Evolutionary conservation across 2,113 vertebrate genomes (phyloP).

Genomic region (Melanerpes aurifrons): DNA sequence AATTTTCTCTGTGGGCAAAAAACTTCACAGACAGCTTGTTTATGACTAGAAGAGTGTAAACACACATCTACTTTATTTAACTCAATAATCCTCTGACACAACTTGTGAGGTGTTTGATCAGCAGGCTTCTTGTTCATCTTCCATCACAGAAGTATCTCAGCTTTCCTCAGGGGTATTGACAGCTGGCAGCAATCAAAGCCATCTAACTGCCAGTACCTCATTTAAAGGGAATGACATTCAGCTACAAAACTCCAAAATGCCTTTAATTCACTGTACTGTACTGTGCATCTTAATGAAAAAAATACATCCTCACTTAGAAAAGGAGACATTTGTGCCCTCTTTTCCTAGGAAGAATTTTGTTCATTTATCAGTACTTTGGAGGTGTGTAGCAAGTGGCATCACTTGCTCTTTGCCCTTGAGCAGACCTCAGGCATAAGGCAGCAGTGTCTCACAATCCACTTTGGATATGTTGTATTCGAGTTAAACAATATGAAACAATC

Average conservation of each 20-base stretch:
- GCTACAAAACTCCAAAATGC: slow-evolving; percentile 30
- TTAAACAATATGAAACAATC: background rate
- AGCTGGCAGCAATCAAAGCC: slow-evolving; percentile 62
- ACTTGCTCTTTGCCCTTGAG: background rate
- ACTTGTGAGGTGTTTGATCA: slow-evolving; percentile 40
- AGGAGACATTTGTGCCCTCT: background rate
- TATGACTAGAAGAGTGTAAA: slow-evolving; percentile 47
- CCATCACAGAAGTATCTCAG: background rate
- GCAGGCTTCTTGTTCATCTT: slow-evolving; percentile 44
- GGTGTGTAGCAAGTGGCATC: background rate
- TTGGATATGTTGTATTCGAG: background rate
- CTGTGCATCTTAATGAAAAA: background rate
- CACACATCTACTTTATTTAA: slow-evolving; percentile 58
- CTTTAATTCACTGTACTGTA: slow-evolving; percentile 22
- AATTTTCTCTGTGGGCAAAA: background rate
- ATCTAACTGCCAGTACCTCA: slow-evolving; percentile 30
- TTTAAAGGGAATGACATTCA: slow-evolving; percentile 49
- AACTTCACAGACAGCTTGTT: slow-evolving; percentile 30
- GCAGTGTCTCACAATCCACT: background rate
- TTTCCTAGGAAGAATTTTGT: background rate
- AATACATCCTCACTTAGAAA: background rate
- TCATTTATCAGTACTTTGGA: background rate
- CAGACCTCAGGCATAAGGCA: background rate
- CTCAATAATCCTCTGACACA: slow-evolving; percentile 26
- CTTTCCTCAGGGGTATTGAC: slow-evolving; percentile 47